A percentile compares a stretch with the other conserved stretches of the same genome.
These are phyloP conservation scores for Eolophus roseicapilla DNA, from an alignment of 2,113 vertebrate species.

Conservation along the genomic window DNA sequence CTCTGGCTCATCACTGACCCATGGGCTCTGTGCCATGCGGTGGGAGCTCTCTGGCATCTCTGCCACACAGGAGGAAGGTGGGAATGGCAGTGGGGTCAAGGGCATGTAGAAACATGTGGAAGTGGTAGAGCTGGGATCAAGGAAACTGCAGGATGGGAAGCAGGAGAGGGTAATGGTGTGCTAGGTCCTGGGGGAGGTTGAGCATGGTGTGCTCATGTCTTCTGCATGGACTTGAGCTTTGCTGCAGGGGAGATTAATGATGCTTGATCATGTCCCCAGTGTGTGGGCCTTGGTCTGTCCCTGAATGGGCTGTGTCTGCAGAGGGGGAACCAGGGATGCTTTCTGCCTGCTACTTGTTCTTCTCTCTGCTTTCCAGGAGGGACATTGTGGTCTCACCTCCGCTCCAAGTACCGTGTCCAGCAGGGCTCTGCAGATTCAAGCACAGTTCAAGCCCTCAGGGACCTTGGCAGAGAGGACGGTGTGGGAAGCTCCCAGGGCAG, in stretches of 20 bases:
- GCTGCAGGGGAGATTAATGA: background rate
- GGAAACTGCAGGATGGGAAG: background rate
- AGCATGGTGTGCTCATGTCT: background rate
- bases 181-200: background rate
- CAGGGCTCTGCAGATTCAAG: constrained; percentile 58
- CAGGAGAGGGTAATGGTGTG: background rate
- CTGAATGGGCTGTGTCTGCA: accelerated
- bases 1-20: background rate
- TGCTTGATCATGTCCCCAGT: accelerated
- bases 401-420: constrained; percentile 57
- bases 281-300: background rate
- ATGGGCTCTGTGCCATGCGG: accelerated
- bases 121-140: background rate
- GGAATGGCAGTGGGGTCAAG: background rate
- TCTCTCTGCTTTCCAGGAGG: constrained; percentile 76
- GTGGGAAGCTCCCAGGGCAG: background rate
- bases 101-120: background rate
- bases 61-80: accelerated
- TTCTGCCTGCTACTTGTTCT: background rate
- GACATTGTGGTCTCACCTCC: constrained; percentile 88
- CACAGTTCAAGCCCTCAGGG: constrained; percentile 59
- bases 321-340: background rate
- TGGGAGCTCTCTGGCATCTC: background rate
- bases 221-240: background rate
- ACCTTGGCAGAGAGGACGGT: background rate